Percentiles rank a stretch among this genome's conserved stretches.
These are phyloP conservation scores for Rhagoletis pomonella DNA, from an alignment of 1,140 invertebrate species.

Conservation along the genomic window DNA sequence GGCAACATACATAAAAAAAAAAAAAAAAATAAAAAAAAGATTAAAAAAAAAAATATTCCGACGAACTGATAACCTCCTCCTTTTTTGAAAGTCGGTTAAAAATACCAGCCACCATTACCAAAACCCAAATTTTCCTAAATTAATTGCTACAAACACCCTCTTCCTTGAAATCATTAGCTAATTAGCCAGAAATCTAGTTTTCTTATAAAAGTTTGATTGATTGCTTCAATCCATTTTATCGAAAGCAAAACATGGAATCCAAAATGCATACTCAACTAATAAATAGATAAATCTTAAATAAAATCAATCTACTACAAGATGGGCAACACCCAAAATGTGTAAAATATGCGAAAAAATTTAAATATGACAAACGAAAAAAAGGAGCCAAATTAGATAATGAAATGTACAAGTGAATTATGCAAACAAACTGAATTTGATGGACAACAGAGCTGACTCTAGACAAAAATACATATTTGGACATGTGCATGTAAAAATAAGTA, in stretches of 20 bases:
- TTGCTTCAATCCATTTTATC: slow-evolving; percentile 6
- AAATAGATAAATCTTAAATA: not conserved
- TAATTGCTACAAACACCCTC: slow-evolving; percentile 19
- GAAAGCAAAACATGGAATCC: not conserved
- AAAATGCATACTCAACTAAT: not conserved
- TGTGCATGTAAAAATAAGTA: slow-evolving; percentile 5
- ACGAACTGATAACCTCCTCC: too few species aligned
- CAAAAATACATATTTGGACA: not conserved
- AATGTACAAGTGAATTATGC: not conserved
- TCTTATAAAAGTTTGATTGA: slow-evolving; percentile 28
- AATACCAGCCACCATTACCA: too few species aligned
- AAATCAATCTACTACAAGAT: slow-evolving; percentile 25
- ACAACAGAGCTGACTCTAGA: not conserved
- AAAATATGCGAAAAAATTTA: slow-evolving; percentile 28
- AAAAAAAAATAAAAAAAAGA: too few species aligned
- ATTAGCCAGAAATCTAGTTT: slow-evolving; percentile 7
- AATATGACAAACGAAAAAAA: not conserved
- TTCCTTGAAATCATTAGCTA: not conserved
- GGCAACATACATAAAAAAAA: too few species aligned
- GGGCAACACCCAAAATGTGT: slow-evolving; percentile 30
- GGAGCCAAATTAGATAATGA: slow-evolving; percentile 24
- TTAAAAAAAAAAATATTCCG: too few species aligned
- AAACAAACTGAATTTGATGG: not conserved
- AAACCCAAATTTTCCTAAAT: not conserved
- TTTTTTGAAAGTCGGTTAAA: too few species aligned